phyloP scores from a whole-genome alignment of 2,888 invertebrate species.

The Drosophila melanosoma region DNA sequence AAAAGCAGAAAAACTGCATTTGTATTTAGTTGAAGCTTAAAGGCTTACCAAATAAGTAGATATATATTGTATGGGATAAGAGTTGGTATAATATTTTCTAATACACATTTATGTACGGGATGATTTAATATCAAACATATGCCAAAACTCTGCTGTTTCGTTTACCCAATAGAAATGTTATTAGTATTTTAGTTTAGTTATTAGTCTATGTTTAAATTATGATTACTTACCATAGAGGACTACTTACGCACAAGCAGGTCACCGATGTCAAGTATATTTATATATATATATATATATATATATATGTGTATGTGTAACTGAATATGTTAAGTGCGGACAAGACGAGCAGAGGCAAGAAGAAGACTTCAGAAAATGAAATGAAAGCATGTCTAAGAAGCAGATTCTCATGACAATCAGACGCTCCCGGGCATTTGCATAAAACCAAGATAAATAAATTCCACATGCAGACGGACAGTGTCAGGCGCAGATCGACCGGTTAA shows the following conservation, averaged over 20 bases:
- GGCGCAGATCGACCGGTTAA: constrained; percentile 66
- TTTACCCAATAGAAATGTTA: background rate
- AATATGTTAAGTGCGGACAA: constrained; percentile 20
- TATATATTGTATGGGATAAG: background rate
- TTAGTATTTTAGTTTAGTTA: background rate
- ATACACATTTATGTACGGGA: background rate
- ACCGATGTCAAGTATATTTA: constrained; percentile 3
- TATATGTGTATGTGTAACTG: constrained; percentile 5
- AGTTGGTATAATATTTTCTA: background rate
- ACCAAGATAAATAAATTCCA: constrained; percentile 65
- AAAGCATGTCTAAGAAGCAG: constrained; percentile 62
- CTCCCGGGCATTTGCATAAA: constrained; percentile 64
- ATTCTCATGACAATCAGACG: constrained; percentile 61
- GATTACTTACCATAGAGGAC: constrained; percentile 7
- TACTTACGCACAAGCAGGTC: constrained; percentile 3
- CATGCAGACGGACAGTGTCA: constrained; percentile 49
- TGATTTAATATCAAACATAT: background rate
- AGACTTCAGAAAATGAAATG: constrained; percentile 35
- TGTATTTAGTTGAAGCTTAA: background rate
- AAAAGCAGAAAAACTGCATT: background rate
- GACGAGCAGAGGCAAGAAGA: constrained; percentile 14
- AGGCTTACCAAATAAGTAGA: background rate
- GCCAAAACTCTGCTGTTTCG: background rate
- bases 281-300: background rate
- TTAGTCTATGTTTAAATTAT: background rate